Percentiles rank a stretch among this genome's conserved stretches.
Evolutionary conservation across 2,888 invertebrate genomes (phyloP).

Genomic region (Beris chalybata): DNA sequence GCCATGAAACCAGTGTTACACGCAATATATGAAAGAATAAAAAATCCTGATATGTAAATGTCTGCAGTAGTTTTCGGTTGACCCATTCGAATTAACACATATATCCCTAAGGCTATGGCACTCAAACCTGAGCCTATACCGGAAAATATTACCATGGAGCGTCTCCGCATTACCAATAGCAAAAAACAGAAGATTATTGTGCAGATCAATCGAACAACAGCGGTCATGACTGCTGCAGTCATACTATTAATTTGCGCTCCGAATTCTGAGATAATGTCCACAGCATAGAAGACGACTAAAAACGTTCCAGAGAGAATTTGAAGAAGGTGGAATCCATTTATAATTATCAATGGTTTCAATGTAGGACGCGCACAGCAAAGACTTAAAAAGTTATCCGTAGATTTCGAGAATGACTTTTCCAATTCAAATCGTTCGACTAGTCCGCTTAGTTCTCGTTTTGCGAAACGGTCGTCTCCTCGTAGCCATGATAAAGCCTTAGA

Average conservation of each 20-base stretch:
- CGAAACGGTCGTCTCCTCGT: conserved; percentile 62
- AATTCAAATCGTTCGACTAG: conserved; percentile 63
- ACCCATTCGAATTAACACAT: conserved; percentile 55
- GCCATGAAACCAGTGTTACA: conserved; percentile 76
- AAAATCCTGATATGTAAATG: conserved; percentile 55
- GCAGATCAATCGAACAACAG: conserved; percentile 66
- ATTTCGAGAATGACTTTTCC: conserved; percentile 55
- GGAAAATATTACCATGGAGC: conserved; percentile 67
- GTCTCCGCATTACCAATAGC: conserved; percentile 65
- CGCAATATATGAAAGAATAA: conserved; percentile 70
- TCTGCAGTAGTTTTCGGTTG: conserved; percentile 47
- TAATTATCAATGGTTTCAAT: conserved; percentile 71
- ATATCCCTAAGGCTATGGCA: conserved; percentile 63
- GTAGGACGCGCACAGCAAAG: conserved; percentile 63
- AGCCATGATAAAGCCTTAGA: conserved; percentile 63
- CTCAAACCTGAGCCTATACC: conserved; percentile 68
- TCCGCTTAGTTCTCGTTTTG: conserved; percentile 64
- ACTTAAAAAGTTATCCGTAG: conserved; percentile 59
- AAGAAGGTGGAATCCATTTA: conserved; percentile 71
- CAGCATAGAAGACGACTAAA: conserved; percentile 77
- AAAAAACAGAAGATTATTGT: conserved; percentile 68
- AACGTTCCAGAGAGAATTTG: conserved; percentile 77
- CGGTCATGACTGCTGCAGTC: conserved; percentile 70
- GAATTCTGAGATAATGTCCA: conserved; percentile 67
- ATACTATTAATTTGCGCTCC: conserved; percentile 59